Conservation (phyloP, 2,888 invertebrate species). For the Heteropelma amictum region DNA sequence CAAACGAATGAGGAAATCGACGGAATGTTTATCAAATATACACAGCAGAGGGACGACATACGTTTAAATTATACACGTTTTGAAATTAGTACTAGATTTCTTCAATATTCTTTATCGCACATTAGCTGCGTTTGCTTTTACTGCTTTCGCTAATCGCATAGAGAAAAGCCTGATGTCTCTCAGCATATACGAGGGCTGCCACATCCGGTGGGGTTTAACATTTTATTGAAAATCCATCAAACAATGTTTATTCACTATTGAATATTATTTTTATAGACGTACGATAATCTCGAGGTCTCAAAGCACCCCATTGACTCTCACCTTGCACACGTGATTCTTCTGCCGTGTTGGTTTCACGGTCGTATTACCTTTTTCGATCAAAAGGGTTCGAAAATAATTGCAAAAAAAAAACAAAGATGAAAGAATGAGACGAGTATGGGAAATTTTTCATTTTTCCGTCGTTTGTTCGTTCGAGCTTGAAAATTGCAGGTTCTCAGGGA, state of each 20-base stretch:
- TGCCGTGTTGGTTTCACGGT: conserved; percentile 11
- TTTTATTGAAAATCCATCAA: conserved; percentile 17
- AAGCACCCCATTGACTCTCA: conserved; percentile 6
- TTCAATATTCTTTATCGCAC: too few relatives aligned
- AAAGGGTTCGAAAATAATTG: conserved; percentile 20
- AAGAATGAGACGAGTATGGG: neutral
- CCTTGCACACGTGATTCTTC: conserved; percentile 7
- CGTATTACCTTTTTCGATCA: neutral
- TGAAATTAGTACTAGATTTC: too few relatives aligned
- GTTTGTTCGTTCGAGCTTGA: conserved; percentile 29
- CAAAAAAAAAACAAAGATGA: neutral
- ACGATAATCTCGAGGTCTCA: conserved; percentile 21
- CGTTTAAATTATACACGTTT: too few relatives aligned
- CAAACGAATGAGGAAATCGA: neutral
- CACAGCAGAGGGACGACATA: too few relatives aligned
- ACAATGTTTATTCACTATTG: neutral
- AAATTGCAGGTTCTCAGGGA: neutral
- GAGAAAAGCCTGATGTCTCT: too few relatives aligned
- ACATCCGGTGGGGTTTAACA: neutral
- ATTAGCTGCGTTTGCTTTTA: too few relatives aligned
- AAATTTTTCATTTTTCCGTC: neutral
- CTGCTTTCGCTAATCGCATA: too few relatives aligned
- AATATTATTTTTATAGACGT: neutral
- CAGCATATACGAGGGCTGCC: too few relatives aligned
- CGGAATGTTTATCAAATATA: too few relatives aligned